Evolutionary conservation across 1,140 invertebrate genomes (phyloP), one percentile per base, ranked within the genome.

Genomic region (Lutraria rhynchaena): DNA sequence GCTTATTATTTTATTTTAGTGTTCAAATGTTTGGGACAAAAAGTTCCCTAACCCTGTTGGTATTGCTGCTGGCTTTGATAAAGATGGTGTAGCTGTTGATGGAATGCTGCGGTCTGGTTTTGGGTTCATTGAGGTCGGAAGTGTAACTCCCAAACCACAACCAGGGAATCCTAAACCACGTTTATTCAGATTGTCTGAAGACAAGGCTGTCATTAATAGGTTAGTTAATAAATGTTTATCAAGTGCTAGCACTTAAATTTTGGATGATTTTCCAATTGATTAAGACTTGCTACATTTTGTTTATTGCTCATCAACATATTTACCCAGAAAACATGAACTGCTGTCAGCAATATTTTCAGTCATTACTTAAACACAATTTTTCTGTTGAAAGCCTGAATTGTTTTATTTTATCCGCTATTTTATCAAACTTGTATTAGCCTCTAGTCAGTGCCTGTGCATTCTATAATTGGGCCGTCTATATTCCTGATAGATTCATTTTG

Each of bases 41-140:
- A 88, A 95, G 22, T 95, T 99, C 61, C 93, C 93, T 78, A 99
- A 98, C 93, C 98, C 98, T 0, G 89, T 99, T 87, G 99, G 99
- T 37, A 95, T 99, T 86, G 98, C 98, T 60, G 99, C 99, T 82
- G 99, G 99, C 3, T 99, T 99, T 94, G 99, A 99, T 91, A 99
- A 99, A 91, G 95, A 99, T 92, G 98, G 95, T 13, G 97, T 99
- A 93, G 97, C 96, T 31, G 93, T 99, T 0, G 91, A 95, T 81
- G 96, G 96, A 0, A 91, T 99, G 33, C 94, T 95, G 60, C 95
- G 95, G 87, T 93, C 98, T 67, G 98, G 98, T 0, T 99, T 99
- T 93, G 96, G 98, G 29, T 98, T 99, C 93, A 95, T 99, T 44
- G 99, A 99, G 94, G 95, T 99, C 86, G 98, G 98, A 83, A 98